Conservation (phyloP, 1,140 invertebrate species). For the Orussus abietinus region DNA sequence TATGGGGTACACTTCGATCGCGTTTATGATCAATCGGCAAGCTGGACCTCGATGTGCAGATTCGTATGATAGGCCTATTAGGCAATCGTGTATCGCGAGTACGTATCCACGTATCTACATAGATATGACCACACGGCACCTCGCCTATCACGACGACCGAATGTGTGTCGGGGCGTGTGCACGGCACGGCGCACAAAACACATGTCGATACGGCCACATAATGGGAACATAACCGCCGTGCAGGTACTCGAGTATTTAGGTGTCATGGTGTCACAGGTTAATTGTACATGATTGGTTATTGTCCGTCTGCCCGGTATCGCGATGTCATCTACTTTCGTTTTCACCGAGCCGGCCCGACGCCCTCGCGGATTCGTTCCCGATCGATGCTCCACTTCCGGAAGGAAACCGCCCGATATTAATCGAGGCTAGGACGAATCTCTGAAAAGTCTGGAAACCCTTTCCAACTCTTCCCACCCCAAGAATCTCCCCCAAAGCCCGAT, state of each 20-base stretch:
- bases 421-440: no score
- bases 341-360: background rate
- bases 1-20: no score
- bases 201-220: constrained; percentile 49
- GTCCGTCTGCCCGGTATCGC: constrained; percentile 24
- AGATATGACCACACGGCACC: constrained; percentile 18
- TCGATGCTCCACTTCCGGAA: constrained; percentile 30
- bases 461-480: no score
- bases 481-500: no score
- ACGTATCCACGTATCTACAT: constrained; percentile 21
- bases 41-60: no score
- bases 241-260: constrained; percentile 42
- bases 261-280: constrained; percentile 47
- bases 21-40: no score
- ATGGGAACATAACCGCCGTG: constrained; percentile 47
- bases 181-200: constrained; percentile 33
- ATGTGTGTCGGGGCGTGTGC: constrained; percentile 26
- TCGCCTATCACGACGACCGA: constrained; percentile 33
- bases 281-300: constrained; percentile 50
- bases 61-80: constrained; percentile 28
- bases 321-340: constrained; percentile 10
- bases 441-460: no score
- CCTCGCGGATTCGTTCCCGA: no score
- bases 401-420: no score
- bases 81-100: constrained; percentile 23